phyloP scores from a whole-genome alignment of 2,888 invertebrate genomes.

The Diabrotica balteata region DNA sequence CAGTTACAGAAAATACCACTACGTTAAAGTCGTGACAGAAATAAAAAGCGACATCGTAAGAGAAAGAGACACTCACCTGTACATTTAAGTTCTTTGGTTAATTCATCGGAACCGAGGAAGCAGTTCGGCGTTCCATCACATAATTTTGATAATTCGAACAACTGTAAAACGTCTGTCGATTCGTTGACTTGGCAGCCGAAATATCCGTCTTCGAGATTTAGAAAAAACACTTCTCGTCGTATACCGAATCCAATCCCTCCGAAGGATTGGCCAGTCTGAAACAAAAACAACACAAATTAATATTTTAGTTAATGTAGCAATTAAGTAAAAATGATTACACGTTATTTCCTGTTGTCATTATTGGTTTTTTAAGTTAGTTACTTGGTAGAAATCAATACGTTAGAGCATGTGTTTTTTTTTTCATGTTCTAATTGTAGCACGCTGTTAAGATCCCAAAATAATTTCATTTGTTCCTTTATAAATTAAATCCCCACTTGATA shows the following conservation, averaged over 20 bases:
- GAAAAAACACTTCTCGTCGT: conserved; percentile 93
- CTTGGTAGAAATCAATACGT: neutral
- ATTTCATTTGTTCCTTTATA: too few species aligned
- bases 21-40: too few species aligned
- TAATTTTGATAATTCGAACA: conserved; percentile 92
- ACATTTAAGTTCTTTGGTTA: conserved; percentile 89
- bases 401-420: too few species aligned
- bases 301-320: too few species aligned
- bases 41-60: too few species aligned
- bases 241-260: conserved; percentile 83
- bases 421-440: too few species aligned
- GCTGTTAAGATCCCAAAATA: too few species aligned
- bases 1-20: too few species aligned
- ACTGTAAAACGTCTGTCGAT: conserved; percentile 92
- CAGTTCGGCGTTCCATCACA: conserved; percentile 92
- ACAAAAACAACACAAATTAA: conserved; percentile 40
- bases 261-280: conserved; percentile 79
- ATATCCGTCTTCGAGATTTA: conserved; percentile 96
- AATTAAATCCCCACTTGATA: too few species aligned
- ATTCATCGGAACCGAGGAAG: conserved; percentile 91
- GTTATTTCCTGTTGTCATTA: too few species aligned
- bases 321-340: too few species aligned
- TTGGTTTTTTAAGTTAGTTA: too few species aligned
- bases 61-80: conserved; percentile 72
- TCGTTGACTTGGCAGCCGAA: conserved; percentile 98